Percentiles rank a stretch among this genome's conserved stretches.
Conservation (phyloP, 2,888 invertebrate genomes). For the Drosophila lutescens region DNA sequence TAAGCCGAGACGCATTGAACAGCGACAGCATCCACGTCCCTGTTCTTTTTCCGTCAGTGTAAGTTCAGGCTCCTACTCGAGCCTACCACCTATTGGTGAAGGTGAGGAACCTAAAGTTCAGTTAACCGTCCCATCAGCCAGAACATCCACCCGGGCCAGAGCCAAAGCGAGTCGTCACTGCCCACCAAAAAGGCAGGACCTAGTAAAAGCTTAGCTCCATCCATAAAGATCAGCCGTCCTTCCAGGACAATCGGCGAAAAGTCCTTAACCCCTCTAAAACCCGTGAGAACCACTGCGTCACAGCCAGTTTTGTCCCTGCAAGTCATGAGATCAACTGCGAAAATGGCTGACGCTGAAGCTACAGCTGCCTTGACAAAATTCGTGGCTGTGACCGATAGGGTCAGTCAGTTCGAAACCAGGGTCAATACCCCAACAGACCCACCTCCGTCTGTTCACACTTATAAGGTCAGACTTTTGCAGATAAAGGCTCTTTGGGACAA, state of each 20-base stretch:
- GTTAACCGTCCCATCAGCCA: not conserved
- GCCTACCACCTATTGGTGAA: too few relatives aligned
- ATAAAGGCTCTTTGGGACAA: too few relatives aligned
- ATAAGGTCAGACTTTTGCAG: not conserved
- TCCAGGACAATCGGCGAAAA: not conserved
- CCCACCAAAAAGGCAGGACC: not conserved
- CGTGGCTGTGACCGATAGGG: not conserved
- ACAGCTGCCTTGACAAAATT: not conserved
- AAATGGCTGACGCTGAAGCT: not conserved
- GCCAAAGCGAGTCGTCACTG: not conserved
- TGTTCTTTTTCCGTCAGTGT: not conserved
- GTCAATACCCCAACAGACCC: not conserved
- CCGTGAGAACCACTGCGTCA: not conserved
- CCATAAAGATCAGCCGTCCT: not conserved
- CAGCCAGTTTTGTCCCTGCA: not conserved
- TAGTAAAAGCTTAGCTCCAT: not conserved
- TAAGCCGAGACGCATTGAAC: not conserved
- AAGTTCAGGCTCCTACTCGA: too few relatives aligned
- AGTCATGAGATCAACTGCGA: not conserved
- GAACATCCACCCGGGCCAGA: not conserved
- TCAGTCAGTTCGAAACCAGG: not conserved
- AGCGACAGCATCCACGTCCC: not conserved
- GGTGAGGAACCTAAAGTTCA: conserved; percentile 1
- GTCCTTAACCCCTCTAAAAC: not conserved
- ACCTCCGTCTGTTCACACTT: not conserved